These are phyloP conservation scores for Malurus alboscapulatus DNA, from an alignment of 2,113 vertebrate species.

Conservation along the genomic window DNA sequence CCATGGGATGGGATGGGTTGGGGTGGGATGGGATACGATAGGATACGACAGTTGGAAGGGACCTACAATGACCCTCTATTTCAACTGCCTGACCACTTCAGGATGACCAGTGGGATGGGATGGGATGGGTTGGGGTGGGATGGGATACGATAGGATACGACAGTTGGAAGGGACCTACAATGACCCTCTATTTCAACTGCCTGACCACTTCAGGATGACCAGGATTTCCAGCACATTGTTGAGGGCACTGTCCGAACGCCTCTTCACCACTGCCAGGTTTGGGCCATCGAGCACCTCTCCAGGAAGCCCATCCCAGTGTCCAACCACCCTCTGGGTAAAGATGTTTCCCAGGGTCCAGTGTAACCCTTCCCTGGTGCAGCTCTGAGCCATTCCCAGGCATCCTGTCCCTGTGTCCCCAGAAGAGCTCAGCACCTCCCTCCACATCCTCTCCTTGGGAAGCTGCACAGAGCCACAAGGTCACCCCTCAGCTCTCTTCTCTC, in stretches of 20 bases:
- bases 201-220: not conserved
- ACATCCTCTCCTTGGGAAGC: rapidly evolving
- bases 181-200: not conserved
- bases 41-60: no score
- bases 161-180: not conserved
- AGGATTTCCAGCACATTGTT: not conserved
- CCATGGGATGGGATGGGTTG: no score
- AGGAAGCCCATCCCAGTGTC: not conserved
- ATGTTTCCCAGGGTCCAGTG: not conserved
- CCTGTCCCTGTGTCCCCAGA: not conserved
- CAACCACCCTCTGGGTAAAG: not conserved
- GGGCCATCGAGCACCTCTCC: not conserved
- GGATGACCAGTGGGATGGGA: no score
- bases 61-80: no score
- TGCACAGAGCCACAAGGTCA: not conserved
- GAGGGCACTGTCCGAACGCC: rapidly evolving
- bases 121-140: no score
- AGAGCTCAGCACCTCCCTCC: not conserved
- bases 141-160: rapidly evolving
- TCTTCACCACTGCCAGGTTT: not conserved
- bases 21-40: rapidly evolving
- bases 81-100: no score
- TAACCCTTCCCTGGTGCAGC: not conserved
- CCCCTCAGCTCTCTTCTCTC: not conserved
- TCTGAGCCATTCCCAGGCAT: not conserved